Conservation (phyloP, 2,888 invertebrate species). For the Troglohyphantes excavatus region DNA sequence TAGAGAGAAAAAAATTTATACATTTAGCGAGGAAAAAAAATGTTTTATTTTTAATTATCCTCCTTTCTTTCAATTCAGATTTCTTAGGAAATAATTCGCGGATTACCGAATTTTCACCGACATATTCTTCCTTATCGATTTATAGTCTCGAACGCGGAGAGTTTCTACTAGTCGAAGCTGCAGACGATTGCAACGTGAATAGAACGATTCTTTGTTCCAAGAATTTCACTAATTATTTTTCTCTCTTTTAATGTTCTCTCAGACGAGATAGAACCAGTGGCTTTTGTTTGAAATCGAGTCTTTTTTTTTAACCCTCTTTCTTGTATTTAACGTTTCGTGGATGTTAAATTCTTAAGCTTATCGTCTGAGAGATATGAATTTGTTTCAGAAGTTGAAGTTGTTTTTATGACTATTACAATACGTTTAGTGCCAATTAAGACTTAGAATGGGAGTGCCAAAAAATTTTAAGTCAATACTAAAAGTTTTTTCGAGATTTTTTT, state of each 20-base stretch:
- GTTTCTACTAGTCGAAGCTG: constrained; percentile 19
- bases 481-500: background rate
- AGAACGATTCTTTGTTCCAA: constrained; percentile 61
- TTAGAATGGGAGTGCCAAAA: constrained; percentile 7
- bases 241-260: constrained; percentile 66
- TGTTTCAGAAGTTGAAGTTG: constrained; percentile 54
- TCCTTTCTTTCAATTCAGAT: constrained; percentile 75
- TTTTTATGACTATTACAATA: constrained; percentile 70
- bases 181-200: constrained; percentile 12
- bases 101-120: constrained; percentile 74
- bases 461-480: background rate
- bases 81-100: constrained; percentile 76
- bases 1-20: constrained; percentile 70
- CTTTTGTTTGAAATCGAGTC: constrained; percentile 66
- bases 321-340: constrained; percentile 55
- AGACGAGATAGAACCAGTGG: constrained; percentile 66
- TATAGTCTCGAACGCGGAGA: constrained; percentile 19
- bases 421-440: constrained; percentile 65
- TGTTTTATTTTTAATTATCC: constrained; percentile 71
- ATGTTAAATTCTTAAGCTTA: constrained; percentile 74
- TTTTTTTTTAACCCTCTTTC: constrained; percentile 28
- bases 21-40: constrained; percentile 9
- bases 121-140: constrained; percentile 75
- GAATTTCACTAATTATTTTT: constrained; percentile 78
- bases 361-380: constrained; percentile 49